Base-by-base conservation (phyloP, 2,888 invertebrate genomes). In the Gastracanthus pulcherrimus region DNA sequence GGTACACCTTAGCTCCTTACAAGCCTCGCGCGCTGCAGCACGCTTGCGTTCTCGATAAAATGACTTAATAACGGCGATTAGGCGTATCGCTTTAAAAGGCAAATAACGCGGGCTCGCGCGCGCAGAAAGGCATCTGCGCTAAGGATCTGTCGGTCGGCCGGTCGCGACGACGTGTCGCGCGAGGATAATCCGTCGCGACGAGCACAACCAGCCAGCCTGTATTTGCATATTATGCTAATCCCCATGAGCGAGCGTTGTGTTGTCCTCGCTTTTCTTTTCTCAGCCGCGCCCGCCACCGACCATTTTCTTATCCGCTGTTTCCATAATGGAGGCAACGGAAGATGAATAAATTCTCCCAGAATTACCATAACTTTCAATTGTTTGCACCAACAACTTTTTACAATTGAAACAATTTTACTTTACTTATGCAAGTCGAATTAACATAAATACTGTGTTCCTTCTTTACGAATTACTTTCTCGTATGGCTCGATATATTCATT, bases 211-310 rank as follows among this genome's bases (percentile, higher is more conserved):
- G 64, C 51, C 36, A 31, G 48, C 23, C 2, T 36, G 69, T 29
- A 69, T 80, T 80, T 70, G 64, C 80, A 80, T 80, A 60, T 76
- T 80, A 80, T 80, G 80, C 64, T 81, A 81, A 81, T 80, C 64
- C 45, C 58, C 19, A 34, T 36, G 55, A 23, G 11, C 45, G 64
- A 36, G 64, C 62, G 9, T 16, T 38, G 4, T 31, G 38, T 58
- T 36, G 5, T 31, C 31, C 41, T 36, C 67, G 76, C 55, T 60
- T 76, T 76, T 76, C 76, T 76, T 76, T 64, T 51, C n/a, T n/a
- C n/a, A n/a, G 5, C 36, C 74, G 31, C 75, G 4, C 29, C 29
- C 70, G 13, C 16, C 11, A 41, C 16, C 23, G 3, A 41, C 58
- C 11, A 11, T 23, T 58, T 23, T 29, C 23, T 31, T 31, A 19